Percentiles rank a stretch among this genome's conserved stretches.
Evolutionary conservation across 2,113 vertebrate species (phyloP).

Genomic region (Chionis minor): DNA sequence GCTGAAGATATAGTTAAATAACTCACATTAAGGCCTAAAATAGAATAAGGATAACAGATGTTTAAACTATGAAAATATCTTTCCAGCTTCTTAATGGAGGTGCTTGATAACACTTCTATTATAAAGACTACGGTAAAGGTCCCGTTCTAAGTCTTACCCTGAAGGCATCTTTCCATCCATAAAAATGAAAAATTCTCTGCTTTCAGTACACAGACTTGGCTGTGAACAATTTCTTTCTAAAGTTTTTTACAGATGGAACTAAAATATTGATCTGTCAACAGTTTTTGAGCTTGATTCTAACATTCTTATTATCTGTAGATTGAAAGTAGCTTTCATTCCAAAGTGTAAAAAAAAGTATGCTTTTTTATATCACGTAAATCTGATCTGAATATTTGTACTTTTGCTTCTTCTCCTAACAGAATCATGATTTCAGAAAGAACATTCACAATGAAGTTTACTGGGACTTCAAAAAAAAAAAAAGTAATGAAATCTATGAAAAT

Average conservation of each 20-base stretch:
- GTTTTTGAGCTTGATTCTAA: background rate
- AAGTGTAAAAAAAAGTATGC: background rate
- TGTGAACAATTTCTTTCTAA: background rate
- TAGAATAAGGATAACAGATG: background rate
- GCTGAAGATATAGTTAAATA: background rate
- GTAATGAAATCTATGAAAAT: background rate
- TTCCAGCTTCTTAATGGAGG: background rate
- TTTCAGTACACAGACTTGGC: background rate
- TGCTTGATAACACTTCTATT: background rate
- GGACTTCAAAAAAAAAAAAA: background rate
- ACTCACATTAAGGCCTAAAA: background rate
- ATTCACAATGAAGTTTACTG: background rate
- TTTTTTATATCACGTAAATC: background rate
- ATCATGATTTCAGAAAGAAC: background rate
- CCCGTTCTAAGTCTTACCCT: background rate
- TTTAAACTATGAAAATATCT: background rate
- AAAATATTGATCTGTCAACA: background rate
- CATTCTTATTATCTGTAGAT: background rate
- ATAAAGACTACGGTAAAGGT: background rate
- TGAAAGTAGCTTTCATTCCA: background rate
- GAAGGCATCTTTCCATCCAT: background rate
- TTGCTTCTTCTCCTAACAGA: background rate
- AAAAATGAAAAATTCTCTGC: background rate
- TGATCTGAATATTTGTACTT: background rate
- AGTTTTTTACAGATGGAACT: background rate